Conservation (phyloP, 2,113 vertebrate genomes). For the Cyanoliseus patagonus region DNA sequence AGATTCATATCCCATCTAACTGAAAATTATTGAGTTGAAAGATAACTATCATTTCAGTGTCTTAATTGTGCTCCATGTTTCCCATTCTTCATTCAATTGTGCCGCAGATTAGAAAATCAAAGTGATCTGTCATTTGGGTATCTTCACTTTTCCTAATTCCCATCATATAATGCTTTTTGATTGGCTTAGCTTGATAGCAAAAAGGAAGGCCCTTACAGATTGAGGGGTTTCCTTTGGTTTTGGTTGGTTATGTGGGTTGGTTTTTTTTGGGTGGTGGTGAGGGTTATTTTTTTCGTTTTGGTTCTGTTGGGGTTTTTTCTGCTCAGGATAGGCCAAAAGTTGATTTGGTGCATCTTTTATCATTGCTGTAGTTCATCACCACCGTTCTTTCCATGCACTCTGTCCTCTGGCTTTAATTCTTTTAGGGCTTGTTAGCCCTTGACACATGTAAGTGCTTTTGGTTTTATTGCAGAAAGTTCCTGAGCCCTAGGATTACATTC, state of each 20-base stretch:
- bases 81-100: background rate
- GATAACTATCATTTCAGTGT: background rate
- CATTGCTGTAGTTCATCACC: background rate
- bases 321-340: background rate
- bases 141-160: background rate
- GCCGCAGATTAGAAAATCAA: background rate
- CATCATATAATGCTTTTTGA: background rate
- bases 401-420: background rate
- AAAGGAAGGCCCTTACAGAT: background rate
- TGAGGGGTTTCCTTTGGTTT: background rate
- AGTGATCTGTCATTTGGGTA: background rate
- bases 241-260: background rate
- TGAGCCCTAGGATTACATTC: background rate
- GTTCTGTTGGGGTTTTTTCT: background rate
- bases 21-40: background rate
- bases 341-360: background rate
- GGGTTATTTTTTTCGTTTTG: background rate
- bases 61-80: background rate
- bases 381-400: background rate
- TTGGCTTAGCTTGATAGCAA: background rate
- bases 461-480: background rate
- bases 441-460: background rate
- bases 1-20: background rate
- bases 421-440: background rate
- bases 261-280: background rate